phyloP scores from a whole-genome alignment of 2,888 invertebrate species.

The Poecilus cupreus region DNA sequence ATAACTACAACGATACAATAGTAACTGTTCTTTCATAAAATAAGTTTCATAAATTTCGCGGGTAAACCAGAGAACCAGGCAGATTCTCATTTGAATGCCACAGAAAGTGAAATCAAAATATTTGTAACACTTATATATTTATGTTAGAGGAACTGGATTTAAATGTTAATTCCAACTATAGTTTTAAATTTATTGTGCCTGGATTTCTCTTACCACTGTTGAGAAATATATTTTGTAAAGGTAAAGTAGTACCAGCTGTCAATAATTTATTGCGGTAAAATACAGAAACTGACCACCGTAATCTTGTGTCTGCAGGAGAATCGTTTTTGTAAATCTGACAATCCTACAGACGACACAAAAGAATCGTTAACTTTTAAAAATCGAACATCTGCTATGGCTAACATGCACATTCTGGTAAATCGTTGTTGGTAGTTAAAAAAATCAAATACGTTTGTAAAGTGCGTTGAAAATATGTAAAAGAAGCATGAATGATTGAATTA shows the following conservation, averaged over 20 bases:
- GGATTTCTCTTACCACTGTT: too few species aligned
- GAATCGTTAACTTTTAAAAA: conserved; percentile 29
- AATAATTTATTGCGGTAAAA: conserved; percentile 40
- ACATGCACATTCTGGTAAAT: conserved; percentile 40
- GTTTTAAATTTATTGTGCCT: not conserved
- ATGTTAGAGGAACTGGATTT: not conserved
- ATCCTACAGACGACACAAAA: conserved; percentile 20
- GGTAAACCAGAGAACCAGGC: not conserved
- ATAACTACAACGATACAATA: not conserved
- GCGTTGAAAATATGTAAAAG: conserved; percentile 31
- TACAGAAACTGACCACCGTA: conserved; percentile 20
- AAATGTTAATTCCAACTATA: not conserved
- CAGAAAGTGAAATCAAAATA: too few species aligned
- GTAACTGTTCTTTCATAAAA: too few species aligned
- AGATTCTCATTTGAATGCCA: too few species aligned
- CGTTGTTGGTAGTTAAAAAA: not conserved
- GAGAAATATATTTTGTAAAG: not conserved
- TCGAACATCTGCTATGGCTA: conserved; percentile 42
- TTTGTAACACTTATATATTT: too few species aligned
- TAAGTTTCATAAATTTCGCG: not conserved
- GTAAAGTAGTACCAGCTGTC: not conserved
- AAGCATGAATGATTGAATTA: conserved; percentile 20
- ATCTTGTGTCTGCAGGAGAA: conserved; percentile 50
- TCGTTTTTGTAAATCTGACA: conserved; percentile 27
- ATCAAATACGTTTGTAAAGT: not conserved